Evolutionary conservation across 1,140 invertebrate species (phyloP).

Genomic region (Charaxes varanes): DNA sequence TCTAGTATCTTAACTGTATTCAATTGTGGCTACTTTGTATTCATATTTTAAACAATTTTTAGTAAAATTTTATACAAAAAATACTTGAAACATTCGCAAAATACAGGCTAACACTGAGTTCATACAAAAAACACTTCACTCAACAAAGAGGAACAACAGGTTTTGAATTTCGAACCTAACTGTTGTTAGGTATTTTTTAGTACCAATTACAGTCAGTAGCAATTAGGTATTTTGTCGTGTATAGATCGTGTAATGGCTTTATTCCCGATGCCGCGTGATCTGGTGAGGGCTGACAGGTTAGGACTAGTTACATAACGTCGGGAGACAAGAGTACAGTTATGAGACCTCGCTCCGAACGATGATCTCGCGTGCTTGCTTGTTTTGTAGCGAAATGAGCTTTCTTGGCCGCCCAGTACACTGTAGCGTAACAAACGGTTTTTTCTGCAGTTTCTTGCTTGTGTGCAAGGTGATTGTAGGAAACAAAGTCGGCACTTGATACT

Average conservation of each 20-base stretch:
- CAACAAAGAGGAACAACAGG: constrained; percentile 16
- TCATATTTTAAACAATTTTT: not conserved
- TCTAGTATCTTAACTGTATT: too few relatives aligned
- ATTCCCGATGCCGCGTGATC: constrained; percentile 28
- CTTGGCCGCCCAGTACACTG: constrained; percentile 31
- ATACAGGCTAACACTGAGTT: constrained; percentile 3
- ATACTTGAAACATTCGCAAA: constrained; percentile 2
- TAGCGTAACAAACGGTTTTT: too few relatives aligned
- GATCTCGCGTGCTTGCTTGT: constrained; percentile 64
- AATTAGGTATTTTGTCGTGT: constrained; percentile 9
- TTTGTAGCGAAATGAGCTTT: constrained; percentile 67
- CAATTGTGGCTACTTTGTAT: too few relatives aligned
- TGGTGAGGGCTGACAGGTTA: constrained; percentile 32
- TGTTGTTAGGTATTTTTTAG: constrained; percentile 11
- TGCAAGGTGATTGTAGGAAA: too few relatives aligned
- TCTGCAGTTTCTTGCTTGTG: too few relatives aligned
- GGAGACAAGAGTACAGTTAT: constrained; percentile 61
- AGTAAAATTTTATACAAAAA: not conserved
- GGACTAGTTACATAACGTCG: constrained; percentile 64
- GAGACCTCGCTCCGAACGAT: constrained; percentile 64
- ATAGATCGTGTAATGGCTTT: constrained; percentile 5
- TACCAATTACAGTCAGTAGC: not conserved
- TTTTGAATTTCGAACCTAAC: constrained; percentile 18
- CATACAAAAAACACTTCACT: constrained; percentile 19
- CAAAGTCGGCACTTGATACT: too few relatives aligned